Base-by-base conservation (phyloP, 2,113 vertebrate genomes). In the Austrofundulus limnaeus region DNA sequence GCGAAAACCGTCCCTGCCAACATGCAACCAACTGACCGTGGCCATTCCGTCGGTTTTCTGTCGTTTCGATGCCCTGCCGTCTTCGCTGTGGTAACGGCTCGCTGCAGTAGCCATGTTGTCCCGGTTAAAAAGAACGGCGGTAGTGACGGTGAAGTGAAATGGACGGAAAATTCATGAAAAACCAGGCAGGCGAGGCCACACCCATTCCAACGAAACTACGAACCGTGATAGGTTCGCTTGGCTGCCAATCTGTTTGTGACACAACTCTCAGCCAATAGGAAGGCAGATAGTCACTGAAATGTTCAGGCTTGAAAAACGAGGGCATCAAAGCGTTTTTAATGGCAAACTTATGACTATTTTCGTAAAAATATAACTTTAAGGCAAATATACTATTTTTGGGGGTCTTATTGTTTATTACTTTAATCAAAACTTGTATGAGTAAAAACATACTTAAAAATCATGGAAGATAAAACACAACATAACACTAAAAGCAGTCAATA, bases 21-120 rank as follows among this genome's bases (percentile, higher is more conserved):
- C 17, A 1, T 0, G 1, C 0, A 16, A 20, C 4, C 2, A 9
- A 55, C 72, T 83, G 76, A 92, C 94, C 89, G 90, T 92, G 51
- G 87, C 85, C 92, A 93, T 94, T 54, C 91, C 93, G 87, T 94
- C 94, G 41, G 94, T 96, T 91, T 95, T 95, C 80, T 93, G 93
- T 53, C 94, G 84, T 75, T 96, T 96, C 10, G 94, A 93, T 52
- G 95, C 95, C 72, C 95, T 90, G 70, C 95, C 94, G 80, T 94
- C 95, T 69, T 95, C 95, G 74, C 90, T 93, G 87, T 94, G 94
- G 61, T 95, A 94, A 43, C 94, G 93, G 83, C 93, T 91, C 77
- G 91, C 84, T 21, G 89, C 82, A 61, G 92, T 87, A 85, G 92
- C 92, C 92, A 93, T 93, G 87, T 92, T 93, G 88, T 92, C 85